Conservation (phyloP, 2,888 invertebrate species). For the Melanargia galathea region DNA sequence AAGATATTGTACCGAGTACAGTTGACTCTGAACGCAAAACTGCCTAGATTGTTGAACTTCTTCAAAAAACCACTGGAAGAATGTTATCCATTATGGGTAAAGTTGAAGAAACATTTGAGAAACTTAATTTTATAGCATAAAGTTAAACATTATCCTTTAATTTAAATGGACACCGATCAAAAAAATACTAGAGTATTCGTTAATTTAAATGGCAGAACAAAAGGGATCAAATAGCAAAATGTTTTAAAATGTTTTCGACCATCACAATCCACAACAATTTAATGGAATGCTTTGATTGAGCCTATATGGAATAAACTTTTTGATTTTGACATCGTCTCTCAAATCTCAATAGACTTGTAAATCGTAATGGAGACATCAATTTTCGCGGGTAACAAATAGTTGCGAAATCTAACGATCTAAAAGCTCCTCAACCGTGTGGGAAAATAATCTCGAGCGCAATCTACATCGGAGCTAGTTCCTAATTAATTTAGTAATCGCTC, state of each 20-base stretch:
- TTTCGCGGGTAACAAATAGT: conserved; percentile 52
- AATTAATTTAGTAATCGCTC: conserved; percentile 82
- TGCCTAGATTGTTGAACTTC: too few relatives aligned
- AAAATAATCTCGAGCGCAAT: conserved; percentile 78
- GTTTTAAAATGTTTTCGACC: background rate
- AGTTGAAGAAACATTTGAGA: too few relatives aligned
- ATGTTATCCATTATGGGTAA: too few relatives aligned
- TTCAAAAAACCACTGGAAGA: too few relatives aligned
- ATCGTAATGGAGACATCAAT: conserved; percentile 27
- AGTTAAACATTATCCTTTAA: background rate
- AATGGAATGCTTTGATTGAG: too few relatives aligned
- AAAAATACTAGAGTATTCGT: too few relatives aligned
- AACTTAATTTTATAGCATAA: too few relatives aligned
- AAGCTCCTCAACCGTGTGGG: conserved; percentile 66
- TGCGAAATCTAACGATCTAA: conserved; percentile 70
- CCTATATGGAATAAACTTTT: background rate
- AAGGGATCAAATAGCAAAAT: background rate
- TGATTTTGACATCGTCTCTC: background rate
- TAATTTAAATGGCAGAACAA: background rate
- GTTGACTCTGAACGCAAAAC: too few relatives aligned
- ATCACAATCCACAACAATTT: background rate
- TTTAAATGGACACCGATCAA: background rate
- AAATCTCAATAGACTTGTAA: background rate
- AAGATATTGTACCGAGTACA: too few relatives aligned
- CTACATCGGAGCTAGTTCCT: conserved; percentile 79